Percentiles rank a stretch among this genome's conserved stretches.
These are phyloP conservation scores for Tachina grossa DNA, from an alignment of 2,888 invertebrate species.

Conservation along the genomic window DNA sequence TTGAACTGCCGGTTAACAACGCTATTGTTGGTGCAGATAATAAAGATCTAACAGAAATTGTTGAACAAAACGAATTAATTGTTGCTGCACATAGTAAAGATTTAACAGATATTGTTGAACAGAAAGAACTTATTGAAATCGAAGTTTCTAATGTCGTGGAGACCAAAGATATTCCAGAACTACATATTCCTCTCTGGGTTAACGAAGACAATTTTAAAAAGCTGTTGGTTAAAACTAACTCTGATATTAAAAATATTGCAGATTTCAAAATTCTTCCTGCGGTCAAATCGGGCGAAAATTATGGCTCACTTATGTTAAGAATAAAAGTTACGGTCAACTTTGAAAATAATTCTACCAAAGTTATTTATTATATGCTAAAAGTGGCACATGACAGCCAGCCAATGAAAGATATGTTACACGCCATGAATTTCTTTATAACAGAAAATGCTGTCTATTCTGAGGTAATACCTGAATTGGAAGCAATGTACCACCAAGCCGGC, in stretches of 20 bases:
- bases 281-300: conserved; percentile 77
- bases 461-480: conserved; percentile 75
- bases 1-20: not conserved
- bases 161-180: not conserved
- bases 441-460: conserved; percentile 75
- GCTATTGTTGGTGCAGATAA: not conserved
- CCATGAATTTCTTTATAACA: conserved; percentile 74
- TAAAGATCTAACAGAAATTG: too few relatives aligned
- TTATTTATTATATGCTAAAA: conserved; percentile 78
- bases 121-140: not conserved
- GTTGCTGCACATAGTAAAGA: too few relatives aligned
- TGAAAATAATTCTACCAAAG: conserved; percentile 56
- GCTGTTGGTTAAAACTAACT: conserved; percentile 71
- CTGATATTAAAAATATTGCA: conserved; percentile 72
- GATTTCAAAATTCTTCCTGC: conserved; percentile 73
- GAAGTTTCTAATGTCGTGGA: not conserved
- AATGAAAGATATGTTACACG: conserved; percentile 73
- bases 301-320: conserved; percentile 76
- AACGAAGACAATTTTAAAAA: conserved; percentile 74
- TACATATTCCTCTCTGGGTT: conserved; percentile 75
- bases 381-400: conserved; percentile 74
- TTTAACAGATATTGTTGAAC: not conserved
- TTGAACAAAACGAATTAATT: not conserved
- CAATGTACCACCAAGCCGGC: conserved; percentile 74
- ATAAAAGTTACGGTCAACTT: conserved; percentile 74